A percentile compares a stretch with the other conserved stretches of the same genome.
Conservation (phyloP, 2,888 invertebrate genomes). For the Lycia hirtaria region DNA sequence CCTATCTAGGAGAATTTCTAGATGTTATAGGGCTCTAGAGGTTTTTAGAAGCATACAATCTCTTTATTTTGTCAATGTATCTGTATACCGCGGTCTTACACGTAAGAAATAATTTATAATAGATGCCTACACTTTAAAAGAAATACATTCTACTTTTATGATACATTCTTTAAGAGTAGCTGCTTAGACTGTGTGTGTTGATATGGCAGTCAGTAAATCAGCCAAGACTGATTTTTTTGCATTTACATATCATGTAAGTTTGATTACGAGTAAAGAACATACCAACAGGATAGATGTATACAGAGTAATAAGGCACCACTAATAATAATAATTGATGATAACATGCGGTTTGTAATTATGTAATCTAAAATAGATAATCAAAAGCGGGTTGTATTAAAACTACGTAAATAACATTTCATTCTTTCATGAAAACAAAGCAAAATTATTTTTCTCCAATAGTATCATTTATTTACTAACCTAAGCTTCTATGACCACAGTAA, state of each 20-base stretch:
- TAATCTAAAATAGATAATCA: not conserved
- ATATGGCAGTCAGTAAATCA: too few relatives aligned
- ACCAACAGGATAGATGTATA: not conserved
- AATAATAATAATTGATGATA: not conserved
- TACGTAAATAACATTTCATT: not conserved
- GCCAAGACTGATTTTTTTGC: too few relatives aligned
- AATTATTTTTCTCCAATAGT: not conserved
- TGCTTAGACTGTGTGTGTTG: too few relatives aligned
- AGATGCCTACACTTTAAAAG: not conserved
- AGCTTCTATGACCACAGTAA: not conserved
- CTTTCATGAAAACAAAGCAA: not conserved
- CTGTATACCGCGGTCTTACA: too few relatives aligned
- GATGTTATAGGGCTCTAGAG: too few relatives aligned
- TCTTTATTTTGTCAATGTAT: too few relatives aligned
- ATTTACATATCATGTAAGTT: conserved; percentile 11
- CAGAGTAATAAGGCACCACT: not conserved
- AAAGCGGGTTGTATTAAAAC: not conserved
- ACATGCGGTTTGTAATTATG: not conserved
- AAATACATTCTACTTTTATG: not conserved
- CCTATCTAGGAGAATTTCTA: too few relatives aligned
- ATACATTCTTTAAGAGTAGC: too few relatives aligned
- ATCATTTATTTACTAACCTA: not conserved
- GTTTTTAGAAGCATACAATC: too few relatives aligned
- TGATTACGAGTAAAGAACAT: not conserved
- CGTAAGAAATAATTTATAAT: too few relatives aligned